Percentiles rank a stretch among this genome's conserved stretches.
Conservation (phyloP, 2,888 invertebrate species). For the Hydriomena furcata region DNA sequence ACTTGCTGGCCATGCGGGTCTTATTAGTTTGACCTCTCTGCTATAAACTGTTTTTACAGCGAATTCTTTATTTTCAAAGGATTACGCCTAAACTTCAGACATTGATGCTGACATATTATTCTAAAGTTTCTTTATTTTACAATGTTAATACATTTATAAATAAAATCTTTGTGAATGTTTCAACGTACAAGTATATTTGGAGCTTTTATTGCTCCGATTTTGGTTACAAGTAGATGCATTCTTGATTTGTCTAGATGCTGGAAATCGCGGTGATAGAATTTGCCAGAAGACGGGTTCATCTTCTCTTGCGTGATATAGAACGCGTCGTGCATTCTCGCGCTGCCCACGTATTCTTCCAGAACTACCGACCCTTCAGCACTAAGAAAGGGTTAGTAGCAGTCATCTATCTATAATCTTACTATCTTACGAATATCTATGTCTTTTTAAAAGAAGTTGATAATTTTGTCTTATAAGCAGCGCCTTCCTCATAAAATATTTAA, state of each 20-base stretch:
- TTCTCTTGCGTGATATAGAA: slow-evolving; percentile 60
- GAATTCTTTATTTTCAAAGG: slow-evolving; percentile 25
- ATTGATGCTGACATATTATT: too few species aligned
- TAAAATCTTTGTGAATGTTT: too few species aligned
- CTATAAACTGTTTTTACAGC: slow-evolving; percentile 32
- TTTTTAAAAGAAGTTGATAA: too few species aligned
- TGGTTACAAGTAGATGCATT: too few species aligned
- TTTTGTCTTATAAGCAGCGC: too few species aligned
- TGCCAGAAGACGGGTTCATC: slow-evolving; percentile 61
- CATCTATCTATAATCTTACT: too few species aligned
- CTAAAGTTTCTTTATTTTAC: too few species aligned
- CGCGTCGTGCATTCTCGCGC: slow-evolving; percentile 53
- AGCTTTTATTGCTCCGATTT: too few species aligned
- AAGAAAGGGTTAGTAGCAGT: slow-evolving; percentile 54
- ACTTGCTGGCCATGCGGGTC: slow-evolving; percentile 32
- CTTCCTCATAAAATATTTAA: too few species aligned
- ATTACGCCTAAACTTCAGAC: slow-evolving; percentile 2
- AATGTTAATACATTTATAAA: too few species aligned
- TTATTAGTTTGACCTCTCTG: slow-evolving; percentile 45
- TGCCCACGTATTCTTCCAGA: slow-evolving; percentile 57
- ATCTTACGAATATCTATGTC: too few species aligned
- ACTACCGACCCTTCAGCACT: slow-evolving; percentile 40
- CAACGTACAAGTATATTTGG: too few species aligned
- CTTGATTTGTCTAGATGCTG: slow-evolving; percentile 49
- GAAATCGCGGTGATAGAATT: slow-evolving; percentile 65